Conservation (phyloP, 2,888 invertebrate genomes). For the Poecilus cupreus region DNA sequence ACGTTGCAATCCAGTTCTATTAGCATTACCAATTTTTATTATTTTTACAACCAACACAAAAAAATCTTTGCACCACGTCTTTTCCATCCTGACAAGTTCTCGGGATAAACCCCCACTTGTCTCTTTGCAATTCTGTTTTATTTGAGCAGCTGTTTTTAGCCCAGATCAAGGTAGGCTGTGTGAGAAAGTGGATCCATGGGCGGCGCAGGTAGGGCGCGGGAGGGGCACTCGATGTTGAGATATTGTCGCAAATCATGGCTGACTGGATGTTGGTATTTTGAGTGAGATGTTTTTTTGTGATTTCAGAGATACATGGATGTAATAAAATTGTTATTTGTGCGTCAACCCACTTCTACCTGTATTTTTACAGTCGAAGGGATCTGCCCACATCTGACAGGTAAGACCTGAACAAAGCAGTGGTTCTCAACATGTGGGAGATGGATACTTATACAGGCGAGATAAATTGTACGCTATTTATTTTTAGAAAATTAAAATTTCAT, state of each 20-base stretch:
- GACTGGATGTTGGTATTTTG: background rate
- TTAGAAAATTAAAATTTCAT: too few species aligned
- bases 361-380: conserved; percentile 11
- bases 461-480: too few species aligned
- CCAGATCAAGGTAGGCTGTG: conserved; percentile 7
- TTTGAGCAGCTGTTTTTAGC: conserved; percentile 8
- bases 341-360: conserved; percentile 7
- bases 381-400: conserved; percentile 9
- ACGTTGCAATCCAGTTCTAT: background rate
- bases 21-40: background rate
- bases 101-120: background rate
- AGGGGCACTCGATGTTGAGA: background rate
- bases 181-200: conserved; percentile 15
- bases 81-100: background rate
- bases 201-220: background rate
- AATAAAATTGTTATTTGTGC: conserved; percentile 31
- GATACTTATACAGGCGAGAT: too few species aligned
- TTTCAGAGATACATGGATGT: background rate
- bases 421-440: background rate
- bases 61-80: background rate
- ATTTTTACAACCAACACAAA: background rate
- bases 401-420: background rate
- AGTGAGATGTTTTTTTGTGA: conserved; percentile 6
- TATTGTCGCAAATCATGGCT: background rate
- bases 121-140: background rate